Percentiles rank a stretch among this genome's conserved stretches.
Evolutionary conservation across 2,888 invertebrate genomes (phyloP).

Genomic region (Tiliacea aurago): DNA sequence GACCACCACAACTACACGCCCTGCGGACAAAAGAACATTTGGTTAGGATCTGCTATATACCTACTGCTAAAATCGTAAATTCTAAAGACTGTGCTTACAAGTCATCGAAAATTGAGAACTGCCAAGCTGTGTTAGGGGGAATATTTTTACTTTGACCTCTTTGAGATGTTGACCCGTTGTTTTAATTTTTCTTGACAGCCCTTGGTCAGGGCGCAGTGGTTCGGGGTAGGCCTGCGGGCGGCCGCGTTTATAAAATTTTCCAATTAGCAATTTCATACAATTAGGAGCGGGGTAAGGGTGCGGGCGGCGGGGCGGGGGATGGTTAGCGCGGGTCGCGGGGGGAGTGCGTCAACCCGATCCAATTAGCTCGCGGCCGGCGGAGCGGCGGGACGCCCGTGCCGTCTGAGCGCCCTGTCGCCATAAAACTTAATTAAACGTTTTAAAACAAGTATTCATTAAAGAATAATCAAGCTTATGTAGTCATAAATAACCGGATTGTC

Average conservation of each 20-base stretch:
- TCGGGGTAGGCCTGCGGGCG: conserved; percentile 84
- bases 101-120: conserved; percentile 18
- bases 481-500: conserved; percentile 91
- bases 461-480: conserved; percentile 91
- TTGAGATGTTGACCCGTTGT: conserved; percentile 73
- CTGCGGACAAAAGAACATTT: conserved; percentile 74
- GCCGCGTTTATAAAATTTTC: conserved; percentile 90
- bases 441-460: conserved; percentile 91
- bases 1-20: conserved; percentile 89
- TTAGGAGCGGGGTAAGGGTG: conserved; percentile 83
- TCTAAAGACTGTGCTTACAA: neutral
- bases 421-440: conserved; percentile 91
- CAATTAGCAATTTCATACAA: conserved; percentile 91
- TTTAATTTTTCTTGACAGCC: conserved; percentile 75
- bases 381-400: conserved; percentile 86
- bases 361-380: conserved; percentile 90
- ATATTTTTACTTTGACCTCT: conserved; percentile 55
- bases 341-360: conserved; percentile 90
- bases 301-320: conserved; percentile 72
- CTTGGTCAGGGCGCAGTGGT: conserved; percentile 73
- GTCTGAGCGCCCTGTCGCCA: conserved; percentile 89
- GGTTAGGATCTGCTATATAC: conserved; percentile 6
- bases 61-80: neutral
- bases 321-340: conserved; percentile 75
- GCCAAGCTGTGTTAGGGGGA: conserved; percentile 35